Evolutionary conservation across 2,888 invertebrate species (phyloP), one percentile per base, ranked within the genome.

Genomic region (Dromius quadrimaculatus): DNA sequence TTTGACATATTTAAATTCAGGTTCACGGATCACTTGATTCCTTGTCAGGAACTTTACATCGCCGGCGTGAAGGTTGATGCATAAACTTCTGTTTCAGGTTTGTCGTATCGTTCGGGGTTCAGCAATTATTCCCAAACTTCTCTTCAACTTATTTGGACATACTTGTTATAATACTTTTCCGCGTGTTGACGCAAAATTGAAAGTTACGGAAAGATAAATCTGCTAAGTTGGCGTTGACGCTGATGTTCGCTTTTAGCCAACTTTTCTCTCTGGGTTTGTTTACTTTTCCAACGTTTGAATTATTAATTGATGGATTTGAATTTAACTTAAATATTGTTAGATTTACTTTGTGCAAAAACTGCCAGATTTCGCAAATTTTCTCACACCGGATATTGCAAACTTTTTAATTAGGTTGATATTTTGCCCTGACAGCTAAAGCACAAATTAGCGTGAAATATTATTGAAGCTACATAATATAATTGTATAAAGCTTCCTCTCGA

Each of bases 1-100:
- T 70, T 70, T 70, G 70, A 70, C 70, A 70, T 70, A 70, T 70
- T 70, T 70, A 70, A 62, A 70, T 70, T 68, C 68, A 61, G 62
- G 62, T 70, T 70, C 70, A 70, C 50, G 70, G 70, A 70, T 70
- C 70, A 70, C 70, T 70, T 50, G 70, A 70, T 70, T 62, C 47
- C 69, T 59, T 68, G 68, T 59, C 68, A 59, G 9, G 59, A 68
- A 68, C 59, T 68, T 68, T 68, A 68, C 32, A 38, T 32, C 68
- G 65, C 43, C 23, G 32, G 62, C 43, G 62, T 22, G 19, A 43
- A 43, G 62, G 41, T 45, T 45, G 45, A 45, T 45, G 47, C 47
- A 15, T 11, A 15, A 54, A 54, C 23, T 54, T 54, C 15, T 54
- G 50, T 54, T 54, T 54, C 50, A 28, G 28, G 17, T 47, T 54